A percentile compares a stretch with the other conserved stretches of the same genome.
Conservation (phyloP, 2,113 vertebrate genomes). For the Hypomesus transpacificus region DNA sequence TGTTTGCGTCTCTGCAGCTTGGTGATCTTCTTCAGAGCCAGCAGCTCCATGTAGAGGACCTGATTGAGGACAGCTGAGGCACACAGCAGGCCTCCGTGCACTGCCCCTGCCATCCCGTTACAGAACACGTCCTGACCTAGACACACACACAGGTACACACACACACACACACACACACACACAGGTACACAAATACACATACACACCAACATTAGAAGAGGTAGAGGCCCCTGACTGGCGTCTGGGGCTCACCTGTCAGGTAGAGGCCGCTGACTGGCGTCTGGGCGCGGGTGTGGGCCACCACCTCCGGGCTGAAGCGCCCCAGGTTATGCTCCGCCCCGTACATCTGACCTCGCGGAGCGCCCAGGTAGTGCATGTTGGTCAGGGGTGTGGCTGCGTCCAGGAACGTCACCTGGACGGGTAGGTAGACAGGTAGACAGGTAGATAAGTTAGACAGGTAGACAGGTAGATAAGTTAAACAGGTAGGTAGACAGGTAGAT, state of each 20-base stretch:
- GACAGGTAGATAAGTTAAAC: not conserved
- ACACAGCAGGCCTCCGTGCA: slow-evolving; percentile 76
- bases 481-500: no score
- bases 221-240: slow-evolving; percentile 68
- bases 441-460: not conserved
- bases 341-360: slow-evolving; percentile 73
- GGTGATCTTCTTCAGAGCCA: slow-evolving; percentile 69
- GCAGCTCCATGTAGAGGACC: slow-evolving; percentile 76
- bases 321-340: slow-evolving; percentile 70
- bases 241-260: slow-evolving; percentile 72
- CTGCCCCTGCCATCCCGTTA: slow-evolving; percentile 76
- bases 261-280: slow-evolving; percentile 71
- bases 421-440: no score
- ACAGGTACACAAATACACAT: no score
- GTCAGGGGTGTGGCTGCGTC: slow-evolving; percentile 74
- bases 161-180: no score
- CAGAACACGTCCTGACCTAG: slow-evolving; percentile 77
- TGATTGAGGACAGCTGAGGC: slow-evolving; percentile 72
- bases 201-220: slow-evolving; percentile 66
- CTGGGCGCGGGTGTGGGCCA: slow-evolving; percentile 64
- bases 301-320: slow-evolving; percentile 65
- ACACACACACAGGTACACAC: no score
- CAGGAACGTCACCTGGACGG: slow-evolving; percentile 71
- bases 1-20: slow-evolving; percentile 45
- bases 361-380: slow-evolving; percentile 74